Conservation (phyloP, 2,113 vertebrate genomes). For the Triplophysa siluroides region DNA sequence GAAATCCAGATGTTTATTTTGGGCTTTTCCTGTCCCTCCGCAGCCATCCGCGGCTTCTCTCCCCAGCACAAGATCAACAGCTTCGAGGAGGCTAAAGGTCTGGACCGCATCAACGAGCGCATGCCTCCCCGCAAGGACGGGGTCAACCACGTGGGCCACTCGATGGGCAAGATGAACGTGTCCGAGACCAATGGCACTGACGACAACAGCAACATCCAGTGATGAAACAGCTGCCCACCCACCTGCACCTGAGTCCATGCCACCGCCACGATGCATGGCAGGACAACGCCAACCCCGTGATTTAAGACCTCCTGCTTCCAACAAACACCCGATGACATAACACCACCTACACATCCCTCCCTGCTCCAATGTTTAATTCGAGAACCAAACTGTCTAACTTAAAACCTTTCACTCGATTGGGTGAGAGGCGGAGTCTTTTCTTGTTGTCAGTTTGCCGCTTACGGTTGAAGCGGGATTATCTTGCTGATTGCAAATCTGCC, state of each 20-base stretch:
- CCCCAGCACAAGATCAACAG: slow-evolving; percentile 83
- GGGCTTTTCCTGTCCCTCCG: slow-evolving; percentile 26
- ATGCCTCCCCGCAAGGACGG: slow-evolving; percentile 80
- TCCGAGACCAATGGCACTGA: slow-evolving; percentile 81
- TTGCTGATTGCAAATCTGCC: slow-evolving; percentile 43
- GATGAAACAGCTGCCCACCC: slow-evolving; percentile 58
- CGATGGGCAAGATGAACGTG: slow-evolving; percentile 83
- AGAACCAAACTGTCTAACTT: slow-evolving; percentile 44
- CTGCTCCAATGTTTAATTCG: slow-evolving; percentile 50
- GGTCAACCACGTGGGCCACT: slow-evolving; percentile 79
- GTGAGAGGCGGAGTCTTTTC: slow-evolving; percentile 57
- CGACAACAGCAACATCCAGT: slow-evolving; percentile 82
- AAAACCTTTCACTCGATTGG: slow-evolving; percentile 49
- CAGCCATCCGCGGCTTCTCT: slow-evolving; percentile 81
- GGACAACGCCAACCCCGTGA: slow-evolving; percentile 72
- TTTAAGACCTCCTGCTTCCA: slow-evolving; percentile 71
- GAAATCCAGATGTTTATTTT: slow-evolving; percentile 28
- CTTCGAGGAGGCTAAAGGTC: slow-evolving; percentile 80
- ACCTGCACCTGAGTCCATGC: slow-evolving; percentile 57
- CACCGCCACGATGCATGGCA: slow-evolving; percentile 60
- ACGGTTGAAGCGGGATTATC: slow-evolving; percentile 38
- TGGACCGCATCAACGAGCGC: slow-evolving; percentile 83
- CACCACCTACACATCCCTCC: slow-evolving; percentile 64
- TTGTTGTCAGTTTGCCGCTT: slow-evolving; percentile 65
- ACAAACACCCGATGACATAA: slow-evolving; percentile 68